Percentiles rank a stretch among this genome's conserved stretches.
These are phyloP conservation scores for Nanorana parkeri DNA, from an alignment of 2,113 vertebrate species.

Conservation along the genomic window DNA sequence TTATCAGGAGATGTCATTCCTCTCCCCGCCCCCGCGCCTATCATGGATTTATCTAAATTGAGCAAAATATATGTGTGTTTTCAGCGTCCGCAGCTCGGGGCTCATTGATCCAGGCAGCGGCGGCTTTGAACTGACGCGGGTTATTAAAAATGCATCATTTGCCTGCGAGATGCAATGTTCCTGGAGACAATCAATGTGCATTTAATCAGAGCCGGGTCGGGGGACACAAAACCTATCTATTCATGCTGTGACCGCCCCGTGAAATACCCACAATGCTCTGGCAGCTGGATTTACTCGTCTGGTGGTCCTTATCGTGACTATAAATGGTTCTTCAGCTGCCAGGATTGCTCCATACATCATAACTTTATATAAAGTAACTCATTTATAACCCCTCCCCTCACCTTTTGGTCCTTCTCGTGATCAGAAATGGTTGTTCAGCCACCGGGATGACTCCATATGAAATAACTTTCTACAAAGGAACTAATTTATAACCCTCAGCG, in stretches of 20 bases:
- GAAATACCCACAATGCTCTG: too few species aligned
- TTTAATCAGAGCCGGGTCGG: slow-evolving; percentile 4
- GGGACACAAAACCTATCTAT: not conserved
- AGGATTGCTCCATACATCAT: too few species aligned
- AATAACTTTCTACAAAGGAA: too few species aligned
- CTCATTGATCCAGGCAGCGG: slow-evolving; percentile 32
- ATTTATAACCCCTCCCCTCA: too few species aligned
- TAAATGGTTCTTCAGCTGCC: too few species aligned
- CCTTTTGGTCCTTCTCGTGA: too few species aligned
- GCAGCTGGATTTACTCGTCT: too few species aligned
- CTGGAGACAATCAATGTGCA: slow-evolving; percentile 20
- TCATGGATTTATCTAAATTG: slow-evolving; percentile 35
- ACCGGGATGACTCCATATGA: too few species aligned
- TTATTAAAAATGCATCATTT: slow-evolving; percentile 52
- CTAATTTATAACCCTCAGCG: too few species aligned
- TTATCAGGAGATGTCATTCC: slow-evolving; percentile 25
- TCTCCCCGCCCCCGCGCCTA: not conserved
- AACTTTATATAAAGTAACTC: too few species aligned
- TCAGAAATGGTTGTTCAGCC: too few species aligned
- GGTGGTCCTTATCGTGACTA: too few species aligned
- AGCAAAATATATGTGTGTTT: slow-evolving; percentile 35
- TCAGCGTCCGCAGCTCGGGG: not conserved
- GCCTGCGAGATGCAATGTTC: slow-evolving; percentile 23
- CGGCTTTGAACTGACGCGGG: slow-evolving; percentile 34
- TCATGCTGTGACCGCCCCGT: not conserved